Evolutionary conservation across 92 coral and sea anemone genomes (phyloP).

Genomic region (Muricea muricata): DNA sequence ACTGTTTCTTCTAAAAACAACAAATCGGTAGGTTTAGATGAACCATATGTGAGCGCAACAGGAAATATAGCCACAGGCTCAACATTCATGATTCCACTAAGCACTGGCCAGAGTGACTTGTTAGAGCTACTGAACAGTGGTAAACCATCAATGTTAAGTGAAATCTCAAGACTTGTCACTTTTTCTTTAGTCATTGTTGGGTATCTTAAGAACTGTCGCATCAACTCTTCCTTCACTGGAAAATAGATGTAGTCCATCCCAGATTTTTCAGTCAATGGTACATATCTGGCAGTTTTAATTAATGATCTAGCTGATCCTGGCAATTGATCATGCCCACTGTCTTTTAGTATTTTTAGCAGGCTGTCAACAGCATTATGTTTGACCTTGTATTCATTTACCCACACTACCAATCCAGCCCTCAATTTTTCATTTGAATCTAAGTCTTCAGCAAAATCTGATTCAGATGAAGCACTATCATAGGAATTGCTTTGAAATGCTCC

Average conservation of each 20-base stretch:
- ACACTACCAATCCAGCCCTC: background rate
- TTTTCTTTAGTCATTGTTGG: background rate
- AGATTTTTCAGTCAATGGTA: background rate
- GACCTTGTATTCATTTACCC: background rate
- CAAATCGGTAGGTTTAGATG: background rate
- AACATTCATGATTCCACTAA: conserved; percentile 1
- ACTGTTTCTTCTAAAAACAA: conserved; percentile 1
- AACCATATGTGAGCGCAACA: background rate
- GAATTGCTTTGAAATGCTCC: too few relatives aligned
- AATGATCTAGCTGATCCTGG: conserved; percentile 14
- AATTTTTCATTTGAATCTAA: background rate
- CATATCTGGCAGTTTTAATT: background rate
- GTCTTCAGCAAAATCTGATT: too few relatives aligned
- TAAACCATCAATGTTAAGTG: conserved; percentile 5
- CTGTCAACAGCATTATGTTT: conserved; percentile 7
- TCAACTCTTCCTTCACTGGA: background rate
- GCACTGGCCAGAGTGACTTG: background rate
- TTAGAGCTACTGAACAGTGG: background rate
- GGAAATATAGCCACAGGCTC: background rate
- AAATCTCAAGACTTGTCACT: background rate
- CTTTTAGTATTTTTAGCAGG: background rate
- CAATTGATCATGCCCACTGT: background rate
- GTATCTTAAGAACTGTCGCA: background rate
- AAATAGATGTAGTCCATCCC: conserved; percentile 1
- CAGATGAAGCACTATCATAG: too few relatives aligned